These are phyloP conservation scores for Propithecus coquereli DNA, from an alignment of 2,113 vertebrate species.

Conservation along the genomic window DNA sequence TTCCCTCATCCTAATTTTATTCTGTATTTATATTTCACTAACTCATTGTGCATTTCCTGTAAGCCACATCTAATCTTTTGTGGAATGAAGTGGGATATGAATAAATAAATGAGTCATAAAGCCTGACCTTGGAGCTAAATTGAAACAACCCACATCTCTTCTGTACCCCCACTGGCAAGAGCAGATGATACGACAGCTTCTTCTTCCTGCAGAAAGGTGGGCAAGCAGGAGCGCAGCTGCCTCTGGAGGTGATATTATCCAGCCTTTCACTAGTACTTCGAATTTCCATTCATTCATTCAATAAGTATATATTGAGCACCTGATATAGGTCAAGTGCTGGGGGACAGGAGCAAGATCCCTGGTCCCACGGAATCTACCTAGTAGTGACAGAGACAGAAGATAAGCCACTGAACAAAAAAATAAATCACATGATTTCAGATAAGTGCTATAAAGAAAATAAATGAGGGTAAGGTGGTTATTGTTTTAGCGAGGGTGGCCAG, in stretches of 20 bases:
- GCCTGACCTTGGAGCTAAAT: conserved; percentile 24
- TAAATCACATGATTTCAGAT: background rate
- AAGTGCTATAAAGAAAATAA: background rate
- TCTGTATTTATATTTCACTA: background rate
- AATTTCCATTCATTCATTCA: background rate
- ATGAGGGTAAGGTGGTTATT: background rate
- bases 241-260: background rate
- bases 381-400: background rate
- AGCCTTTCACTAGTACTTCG: background rate
- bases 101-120: conserved; percentile 50
- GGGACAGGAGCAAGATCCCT: background rate
- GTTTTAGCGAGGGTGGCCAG: background rate
- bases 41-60: background rate
- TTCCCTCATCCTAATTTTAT: background rate
- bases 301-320: background rate
- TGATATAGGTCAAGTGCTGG: background rate
- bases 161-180: background rate
- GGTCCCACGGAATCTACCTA: background rate
- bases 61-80: conserved; percentile 34
- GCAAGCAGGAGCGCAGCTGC: background rate
- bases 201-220: background rate
- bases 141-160: background rate
- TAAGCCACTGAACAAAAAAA: background rate
- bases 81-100: conserved; percentile 48
- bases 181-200: background rate